Conservation (phyloP, 1,140 invertebrate species). For the Achroia grisella region DNA sequence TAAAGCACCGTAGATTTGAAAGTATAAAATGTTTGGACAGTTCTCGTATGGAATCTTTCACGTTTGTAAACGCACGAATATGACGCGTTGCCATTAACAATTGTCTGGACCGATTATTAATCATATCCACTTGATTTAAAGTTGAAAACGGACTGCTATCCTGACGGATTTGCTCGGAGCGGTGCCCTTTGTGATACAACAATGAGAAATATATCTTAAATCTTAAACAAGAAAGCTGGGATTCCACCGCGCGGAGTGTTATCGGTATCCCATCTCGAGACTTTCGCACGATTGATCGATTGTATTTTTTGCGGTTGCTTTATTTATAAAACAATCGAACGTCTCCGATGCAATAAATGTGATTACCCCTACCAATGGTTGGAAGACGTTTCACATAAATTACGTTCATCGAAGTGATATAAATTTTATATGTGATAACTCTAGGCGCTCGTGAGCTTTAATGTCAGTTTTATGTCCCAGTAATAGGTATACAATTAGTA, state of each 20-base stretch:
- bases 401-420: too few relatives aligned
- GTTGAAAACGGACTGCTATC: conserved; percentile 18
- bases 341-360: conserved; percentile 57
- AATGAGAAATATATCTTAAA: conserved; percentile 39
- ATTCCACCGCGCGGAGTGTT: conserved; percentile 24
- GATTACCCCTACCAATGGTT: conserved; percentile 53
- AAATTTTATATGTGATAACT: too few relatives aligned
- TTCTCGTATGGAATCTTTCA: conserved; percentile 68
- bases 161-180: conserved; percentile 15
- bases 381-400: conserved; percentile 1
- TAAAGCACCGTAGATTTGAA: conserved; percentile 63
- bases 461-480: too few relatives aligned
- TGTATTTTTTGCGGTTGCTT: conserved; percentile 68
- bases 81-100: conserved; percentile 29
- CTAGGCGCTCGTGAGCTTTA: too few relatives aligned
- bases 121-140: conserved; percentile 12
- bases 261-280: conserved; percentile 53
- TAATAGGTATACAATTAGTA: too few relatives aligned
- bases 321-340: conserved; percentile 73
- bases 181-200: conserved; percentile 22
- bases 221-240: conserved; percentile 22
- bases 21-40: conserved; percentile 73
- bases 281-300: conserved; percentile 72
- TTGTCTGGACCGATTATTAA: conserved; percentile 16
- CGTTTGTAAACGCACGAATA: conserved; percentile 58